phyloP scores from a whole-genome alignment of 2,888 invertebrate species.

The Cabera pusaria region DNA sequence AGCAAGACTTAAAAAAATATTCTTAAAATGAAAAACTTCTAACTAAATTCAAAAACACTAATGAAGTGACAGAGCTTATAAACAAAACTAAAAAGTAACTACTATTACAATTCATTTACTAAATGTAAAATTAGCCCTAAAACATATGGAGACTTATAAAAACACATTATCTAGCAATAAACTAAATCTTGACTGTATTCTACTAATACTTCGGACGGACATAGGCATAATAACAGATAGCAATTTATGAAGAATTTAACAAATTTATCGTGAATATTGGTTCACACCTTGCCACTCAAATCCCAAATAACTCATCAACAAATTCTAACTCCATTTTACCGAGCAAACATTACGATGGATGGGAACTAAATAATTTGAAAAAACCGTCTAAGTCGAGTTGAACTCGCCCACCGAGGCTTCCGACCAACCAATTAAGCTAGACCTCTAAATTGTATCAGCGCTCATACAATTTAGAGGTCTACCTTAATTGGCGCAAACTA shows the following conservation, averaged over 20 bases:
- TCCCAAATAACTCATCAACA: neutral
- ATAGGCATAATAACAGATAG: neutral
- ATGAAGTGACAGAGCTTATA: neutral
- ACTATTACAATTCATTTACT: neutral
- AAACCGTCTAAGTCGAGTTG: too few relatives aligned
- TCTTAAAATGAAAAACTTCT: neutral
- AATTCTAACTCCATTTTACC: neutral
- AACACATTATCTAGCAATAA: constrained; percentile 1
- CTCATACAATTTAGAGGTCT: too few relatives aligned
- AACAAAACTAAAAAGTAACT: neutral
- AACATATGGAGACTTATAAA: neutral
- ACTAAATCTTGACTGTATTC: neutral
- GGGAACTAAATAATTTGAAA: too few relatives aligned
- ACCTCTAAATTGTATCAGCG: too few relatives aligned
- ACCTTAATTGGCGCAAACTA: too few relatives aligned
- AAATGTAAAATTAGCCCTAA: neutral
- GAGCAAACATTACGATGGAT: neutral
- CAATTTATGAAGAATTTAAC: neutral
- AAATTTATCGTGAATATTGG: neutral
- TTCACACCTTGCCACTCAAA: neutral
- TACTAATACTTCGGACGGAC: neutral
- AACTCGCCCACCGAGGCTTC: too few relatives aligned
- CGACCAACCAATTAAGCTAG: too few relatives aligned
- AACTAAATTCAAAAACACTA: neutral
- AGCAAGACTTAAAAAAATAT: neutral